Percentiles rank a stretch among this genome's conserved stretches.
phyloP scores from a whole-genome alignment of 2,113 vertebrate species.

The Cyrtonyx montezumae region DNA sequence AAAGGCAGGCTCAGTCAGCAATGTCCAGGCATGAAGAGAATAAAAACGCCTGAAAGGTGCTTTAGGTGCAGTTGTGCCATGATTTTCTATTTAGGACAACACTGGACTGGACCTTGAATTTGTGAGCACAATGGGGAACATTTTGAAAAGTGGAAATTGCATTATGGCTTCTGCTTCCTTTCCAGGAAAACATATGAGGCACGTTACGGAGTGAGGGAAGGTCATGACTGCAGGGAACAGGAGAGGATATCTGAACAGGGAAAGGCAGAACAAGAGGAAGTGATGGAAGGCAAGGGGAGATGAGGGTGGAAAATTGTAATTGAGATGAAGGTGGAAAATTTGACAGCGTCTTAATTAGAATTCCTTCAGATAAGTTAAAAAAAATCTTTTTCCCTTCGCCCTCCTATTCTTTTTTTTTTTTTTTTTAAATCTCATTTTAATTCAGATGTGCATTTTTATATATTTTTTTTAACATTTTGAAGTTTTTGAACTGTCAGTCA shows the following conservation, averaged over 20 bases:
- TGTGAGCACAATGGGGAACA: not conserved
- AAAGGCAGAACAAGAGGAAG: not conserved
- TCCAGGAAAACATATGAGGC: slow-evolving; percentile 13
- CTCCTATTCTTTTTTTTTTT: not conserved
- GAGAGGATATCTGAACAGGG: not conserved
- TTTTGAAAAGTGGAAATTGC: slow-evolving; percentile 37
- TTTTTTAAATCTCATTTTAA: not conserved
- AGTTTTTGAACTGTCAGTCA: not conserved
- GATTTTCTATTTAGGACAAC: not conserved
- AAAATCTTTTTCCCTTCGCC: not conserved
- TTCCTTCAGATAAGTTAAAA: not conserved
- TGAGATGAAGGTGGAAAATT: no score
- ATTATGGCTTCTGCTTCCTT: slow-evolving; percentile 18
- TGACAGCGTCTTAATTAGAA: not conserved
- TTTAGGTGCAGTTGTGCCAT: not conserved
- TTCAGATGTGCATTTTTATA: not conserved
- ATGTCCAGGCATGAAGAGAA: not conserved
- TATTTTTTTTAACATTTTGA: not conserved
- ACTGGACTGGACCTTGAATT: not conserved
- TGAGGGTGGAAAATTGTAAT: not conserved
- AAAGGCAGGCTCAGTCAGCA: not conserved
- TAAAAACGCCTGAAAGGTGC: not conserved
- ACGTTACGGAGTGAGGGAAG: not conserved
- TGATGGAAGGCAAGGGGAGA: not conserved
- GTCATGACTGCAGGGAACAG: not conserved